Percentiles rank a stretch among this genome's conserved stretches.
Conservation (phyloP, 2,113 vertebrate genomes). For the Mastomys natalensis region DNA sequence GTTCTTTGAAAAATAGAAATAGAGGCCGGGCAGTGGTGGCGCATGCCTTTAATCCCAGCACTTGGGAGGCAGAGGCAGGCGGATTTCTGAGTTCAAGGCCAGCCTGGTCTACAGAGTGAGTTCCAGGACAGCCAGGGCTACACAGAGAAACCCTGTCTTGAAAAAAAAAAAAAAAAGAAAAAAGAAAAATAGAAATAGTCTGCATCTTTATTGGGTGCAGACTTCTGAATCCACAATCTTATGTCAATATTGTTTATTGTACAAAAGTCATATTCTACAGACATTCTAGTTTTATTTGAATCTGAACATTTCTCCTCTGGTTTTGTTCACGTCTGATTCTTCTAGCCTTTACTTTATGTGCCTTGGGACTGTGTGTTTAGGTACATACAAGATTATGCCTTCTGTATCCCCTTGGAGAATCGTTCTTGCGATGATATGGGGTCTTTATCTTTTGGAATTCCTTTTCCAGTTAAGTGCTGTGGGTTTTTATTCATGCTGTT, state of each 20-base stretch:
- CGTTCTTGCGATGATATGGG: not conserved
- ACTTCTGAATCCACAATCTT: not conserved
- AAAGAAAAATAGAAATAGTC: not conserved
- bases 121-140: too few relatives aligned
- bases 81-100: too few relatives aligned
- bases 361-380: not conserved
- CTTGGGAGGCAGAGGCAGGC: too few relatives aligned
- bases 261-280: not conserved
- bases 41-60: too few relatives aligned
- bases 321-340: not conserved
- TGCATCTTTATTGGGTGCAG: not conserved
- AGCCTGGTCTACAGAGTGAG: too few relatives aligned
- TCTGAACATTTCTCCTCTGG: not conserved
- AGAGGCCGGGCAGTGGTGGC: too few relatives aligned
- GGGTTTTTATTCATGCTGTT: not conserved
- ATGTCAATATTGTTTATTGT: not conserved
- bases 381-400: not conserved
- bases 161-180: too few relatives aligned
- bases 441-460: constrained; percentile 8
- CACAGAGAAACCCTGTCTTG: too few relatives aligned
- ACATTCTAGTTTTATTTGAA: not conserved
- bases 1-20: not conserved
- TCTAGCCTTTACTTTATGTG: not conserved
- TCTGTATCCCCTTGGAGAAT: not conserved
- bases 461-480: not conserved